Conservation (phyloP, 2,888 invertebrate genomes). For the Sinotaia quadrata region DNA sequence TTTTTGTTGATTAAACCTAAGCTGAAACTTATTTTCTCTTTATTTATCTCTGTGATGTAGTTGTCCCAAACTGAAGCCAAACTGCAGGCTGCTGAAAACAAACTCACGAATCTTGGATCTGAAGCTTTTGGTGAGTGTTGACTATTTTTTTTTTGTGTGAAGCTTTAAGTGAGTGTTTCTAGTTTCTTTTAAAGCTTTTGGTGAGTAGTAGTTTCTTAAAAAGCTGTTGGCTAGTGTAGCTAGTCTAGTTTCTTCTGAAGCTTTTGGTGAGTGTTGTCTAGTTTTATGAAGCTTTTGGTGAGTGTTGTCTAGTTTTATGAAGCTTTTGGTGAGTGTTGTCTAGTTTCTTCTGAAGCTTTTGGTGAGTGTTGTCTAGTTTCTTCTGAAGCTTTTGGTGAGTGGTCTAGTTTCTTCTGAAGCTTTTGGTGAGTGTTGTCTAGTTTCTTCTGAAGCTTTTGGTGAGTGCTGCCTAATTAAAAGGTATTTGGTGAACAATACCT, state of each 20-base stretch:
- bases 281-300: slow-evolving; percentile 17
- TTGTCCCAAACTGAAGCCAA: slow-evolving; percentile 51
- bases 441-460: not conserved
- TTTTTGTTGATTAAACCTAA: too few species aligned
- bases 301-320: not conserved
- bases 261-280: not conserved
- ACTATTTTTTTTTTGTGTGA: not conserved
- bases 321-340: too few species aligned
- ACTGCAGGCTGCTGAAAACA: slow-evolving; percentile 48
- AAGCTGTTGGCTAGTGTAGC: too few species aligned
- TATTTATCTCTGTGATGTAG: slow-evolving; percentile 39
- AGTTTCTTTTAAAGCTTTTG: not conserved
- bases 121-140: slow-evolving; percentile 12
- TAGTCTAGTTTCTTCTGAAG: not conserved
- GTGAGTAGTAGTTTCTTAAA: too few species aligned
- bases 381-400: slow-evolving; percentile 17
- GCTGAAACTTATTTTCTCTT: too few species aligned
- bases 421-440: not conserved
- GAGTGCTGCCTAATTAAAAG: too few species aligned
- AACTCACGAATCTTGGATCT: slow-evolving; percentile 40
- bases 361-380: too few species aligned
- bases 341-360: not conserved
- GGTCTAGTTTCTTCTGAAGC: not conserved
- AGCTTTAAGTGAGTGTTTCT: not conserved
- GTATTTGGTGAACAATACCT: not conserved